Evolutionary conservation across 2,888 invertebrate genomes (phyloP).

Genomic region (Hypomecis punctinalis): DNA sequence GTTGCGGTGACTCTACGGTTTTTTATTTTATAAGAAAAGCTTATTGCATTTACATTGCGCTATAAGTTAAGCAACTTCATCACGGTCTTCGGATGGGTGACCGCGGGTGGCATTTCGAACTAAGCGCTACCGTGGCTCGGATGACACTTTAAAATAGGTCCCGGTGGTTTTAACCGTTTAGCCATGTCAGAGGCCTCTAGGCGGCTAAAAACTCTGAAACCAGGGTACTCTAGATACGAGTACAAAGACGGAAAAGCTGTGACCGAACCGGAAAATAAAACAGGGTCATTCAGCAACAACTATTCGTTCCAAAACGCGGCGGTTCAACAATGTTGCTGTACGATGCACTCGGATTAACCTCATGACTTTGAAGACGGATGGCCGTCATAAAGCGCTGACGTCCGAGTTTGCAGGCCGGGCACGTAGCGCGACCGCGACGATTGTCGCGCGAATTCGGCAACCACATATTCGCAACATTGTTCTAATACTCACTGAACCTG

Average conservation of each 20-base stretch:
- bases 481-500: conserved; percentile 54
- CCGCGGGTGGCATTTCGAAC: too few species aligned
- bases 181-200: too few species aligned
- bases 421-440: conserved; percentile 55
- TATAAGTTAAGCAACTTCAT: too few species aligned
- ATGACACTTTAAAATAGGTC: too few species aligned
- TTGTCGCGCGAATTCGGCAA: conserved; percentile 64
- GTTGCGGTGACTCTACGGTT: too few species aligned
- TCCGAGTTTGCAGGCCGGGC: conserved; percentile 55
- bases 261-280: not conserved
- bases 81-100: too few species aligned
- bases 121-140: too few species aligned
- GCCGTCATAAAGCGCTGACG: conserved; percentile 54
- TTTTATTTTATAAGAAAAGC: too few species aligned
- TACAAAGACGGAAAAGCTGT: not conserved
- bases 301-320: not conserved
- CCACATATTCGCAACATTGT: conserved; percentile 73
- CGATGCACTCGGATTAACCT: conserved; percentile 59
- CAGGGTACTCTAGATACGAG: too few species aligned
- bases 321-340: conserved; percentile 40
- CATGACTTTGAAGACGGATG: conserved; percentile 58
- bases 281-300: conserved; percentile 6
- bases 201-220: too few species aligned
- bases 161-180: too few species aligned
- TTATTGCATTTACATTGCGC: too few species aligned